Conservation (phyloP, 2,888 invertebrate genomes). For the Thera obeliscata region DNA sequence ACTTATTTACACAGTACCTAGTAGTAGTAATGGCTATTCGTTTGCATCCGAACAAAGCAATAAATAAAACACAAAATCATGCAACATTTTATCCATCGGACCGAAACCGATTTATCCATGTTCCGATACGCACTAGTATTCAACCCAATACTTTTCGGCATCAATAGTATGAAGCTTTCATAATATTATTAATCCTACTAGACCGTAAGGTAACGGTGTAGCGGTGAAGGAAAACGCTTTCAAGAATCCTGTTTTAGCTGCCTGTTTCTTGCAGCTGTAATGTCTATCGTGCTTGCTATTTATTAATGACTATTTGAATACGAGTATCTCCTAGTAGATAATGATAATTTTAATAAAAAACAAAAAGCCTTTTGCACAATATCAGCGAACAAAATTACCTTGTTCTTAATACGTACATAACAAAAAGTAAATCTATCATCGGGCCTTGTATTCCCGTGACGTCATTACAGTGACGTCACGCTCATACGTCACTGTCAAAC, state of each 20-base stretch:
- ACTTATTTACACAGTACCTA: neutral
- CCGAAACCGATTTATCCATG: conserved; percentile 22
- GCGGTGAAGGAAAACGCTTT: too few relatives aligned
- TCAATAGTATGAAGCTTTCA: neutral
- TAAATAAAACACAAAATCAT: conserved; percentile 21
- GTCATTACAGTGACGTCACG: conserved; percentile 41
- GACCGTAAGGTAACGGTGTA: too few relatives aligned
- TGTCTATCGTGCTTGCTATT: too few relatives aligned
- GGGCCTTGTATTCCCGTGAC: conserved; percentile 38
- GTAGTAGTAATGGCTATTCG: conserved; percentile 2
- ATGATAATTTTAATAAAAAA: conserved; percentile 6
- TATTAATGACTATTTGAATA: neutral
- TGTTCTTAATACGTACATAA: conserved; percentile 34
- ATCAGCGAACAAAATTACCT: conserved; percentile 30
- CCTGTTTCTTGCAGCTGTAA: too few relatives aligned
- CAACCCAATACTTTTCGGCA: conserved; percentile 10
- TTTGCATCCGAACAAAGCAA: conserved; percentile 20
- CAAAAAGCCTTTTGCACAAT: conserved; percentile 17
- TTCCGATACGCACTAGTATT: conserved; percentile 11
- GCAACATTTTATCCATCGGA: conserved; percentile 20
- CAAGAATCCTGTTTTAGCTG: too few relatives aligned
- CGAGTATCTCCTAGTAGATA: neutral
- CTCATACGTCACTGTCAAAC: conserved; percentile 35
- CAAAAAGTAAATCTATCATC: conserved; percentile 43
- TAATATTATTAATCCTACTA: neutral